phyloP scores from a whole-genome alignment of 2,888 invertebrate genomes.

The Sesia apiformis region DNA sequence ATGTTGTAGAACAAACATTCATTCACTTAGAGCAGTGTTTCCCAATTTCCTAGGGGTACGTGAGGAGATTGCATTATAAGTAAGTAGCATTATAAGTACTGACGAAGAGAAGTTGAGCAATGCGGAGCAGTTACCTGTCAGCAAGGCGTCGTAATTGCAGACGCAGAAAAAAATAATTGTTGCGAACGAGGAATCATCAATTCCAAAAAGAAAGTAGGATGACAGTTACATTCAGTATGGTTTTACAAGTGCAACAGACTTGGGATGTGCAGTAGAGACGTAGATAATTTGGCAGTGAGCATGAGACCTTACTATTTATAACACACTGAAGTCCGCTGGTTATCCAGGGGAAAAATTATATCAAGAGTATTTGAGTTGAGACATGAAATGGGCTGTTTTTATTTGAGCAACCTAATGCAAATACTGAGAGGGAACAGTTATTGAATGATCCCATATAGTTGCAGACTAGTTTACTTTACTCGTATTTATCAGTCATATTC shows the following conservation, averaged over 20 bases:
- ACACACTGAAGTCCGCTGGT: constrained; percentile 11
- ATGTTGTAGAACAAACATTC: no score
- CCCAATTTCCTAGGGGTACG: no score
- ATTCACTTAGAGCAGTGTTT: no score
- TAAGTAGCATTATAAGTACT: not conserved
- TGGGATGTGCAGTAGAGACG: not conserved
- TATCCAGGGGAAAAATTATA: constrained; percentile 8
- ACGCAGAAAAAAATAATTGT: constrained; percentile 9
- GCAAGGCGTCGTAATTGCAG: constrained; percentile 6
- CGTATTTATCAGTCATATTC: not conserved
- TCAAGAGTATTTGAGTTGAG: constrained; percentile 5
- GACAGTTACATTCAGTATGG: constrained; percentile 7
- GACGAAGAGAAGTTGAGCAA: constrained; percentile 5
- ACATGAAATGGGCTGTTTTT: constrained; percentile 1
- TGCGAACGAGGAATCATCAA: constrained; percentile 7
- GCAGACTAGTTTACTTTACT: not conserved
- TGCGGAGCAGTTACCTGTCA: constrained; percentile 9
- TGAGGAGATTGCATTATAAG: no score
- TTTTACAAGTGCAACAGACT: constrained; percentile 6
- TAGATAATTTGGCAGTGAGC: not conserved
- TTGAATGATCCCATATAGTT: not conserved
- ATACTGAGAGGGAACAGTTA: not conserved
- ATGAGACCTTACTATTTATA: constrained; percentile 2
- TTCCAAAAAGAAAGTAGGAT: constrained; percentile 7
- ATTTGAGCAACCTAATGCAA: not conserved